Evolutionary conservation across 2,888 invertebrate genomes (phyloP), one percentile per base, ranked within the genome.

Genomic region (Drosophila emarginata): DNA sequence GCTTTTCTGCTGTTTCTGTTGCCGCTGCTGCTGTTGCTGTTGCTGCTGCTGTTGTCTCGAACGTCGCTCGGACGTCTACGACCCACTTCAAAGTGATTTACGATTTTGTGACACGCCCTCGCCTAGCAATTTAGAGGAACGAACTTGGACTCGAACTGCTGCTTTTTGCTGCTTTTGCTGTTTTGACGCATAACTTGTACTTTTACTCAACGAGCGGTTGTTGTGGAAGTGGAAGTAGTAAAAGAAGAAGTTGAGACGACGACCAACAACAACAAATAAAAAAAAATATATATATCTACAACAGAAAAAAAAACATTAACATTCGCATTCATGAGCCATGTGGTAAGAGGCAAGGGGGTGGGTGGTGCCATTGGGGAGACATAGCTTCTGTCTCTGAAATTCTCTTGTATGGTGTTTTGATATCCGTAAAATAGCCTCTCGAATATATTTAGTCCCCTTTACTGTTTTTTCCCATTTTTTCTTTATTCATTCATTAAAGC

Each of bases 1-100:
- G 45, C 14, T 18, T 45, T 45, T 32, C 32, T 32, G 32, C 11
- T 32, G 32, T 32, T 32, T 53, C 52, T 53, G 52, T 26, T 53
- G 52, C 50, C 11, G 50, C 63, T 74, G 60, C 32, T 52, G 59
- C 50, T 63, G 63, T 73, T 71, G 72, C 69, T 76, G 74, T 77
- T 76, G 81, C 88, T 87, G 63, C 75, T 72, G 76, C 71, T 76
- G 74, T 77, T 77, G 82, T 88, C 88, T 78, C 77, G 78, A 86
- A 80, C 79, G 78, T 74, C 83, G 86, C 86, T 88, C 80, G 87
- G 87, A 86, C 89, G 86, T 78, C 90, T 86, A 87, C 90, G 90
- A 90, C 91, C 91, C 90, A 91, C 91, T 91, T 91, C 91, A 91
- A 91, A 90, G 90, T 91, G 91, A 91, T 91, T 91, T 91, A 91